Base-by-base conservation (phyloP, 2,797 vertebrate species). In the Trichosurus vulpecula region DNA sequence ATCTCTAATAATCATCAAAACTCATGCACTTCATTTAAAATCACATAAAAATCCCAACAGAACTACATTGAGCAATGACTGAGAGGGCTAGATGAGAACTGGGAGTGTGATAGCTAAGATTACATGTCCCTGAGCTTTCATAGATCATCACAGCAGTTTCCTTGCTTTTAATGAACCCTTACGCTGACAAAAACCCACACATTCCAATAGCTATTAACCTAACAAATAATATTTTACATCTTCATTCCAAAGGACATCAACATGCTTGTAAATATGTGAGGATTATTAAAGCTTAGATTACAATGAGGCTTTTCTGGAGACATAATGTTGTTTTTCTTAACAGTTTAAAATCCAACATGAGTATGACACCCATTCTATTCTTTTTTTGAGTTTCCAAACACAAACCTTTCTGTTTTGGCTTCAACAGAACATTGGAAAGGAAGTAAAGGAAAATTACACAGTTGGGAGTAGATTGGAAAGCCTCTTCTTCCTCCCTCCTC, bases 21-120 rank as follows among this genome's bases (percentile, higher is more conserved):
- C 55, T 29, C 90, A 51, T 91, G 27, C 58, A 87, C 90, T 91
- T 93, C 90, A 92, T 96, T 95, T 94, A 94, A 90, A 96, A 93
- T 90, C 90, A 54, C 10, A 91, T 12, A 93, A 96, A 53, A 57
- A n/a, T 58, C 87, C 53, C 35, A 35, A 52, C 56, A 94, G 92
- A 94, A 93, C 47, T 87, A 27, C 94, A 92, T 55, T 87, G 94
- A 95, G 41, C 9, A 57, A 52, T 91, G 29, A 14, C n/a, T 92
- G 52, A 92, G 54, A 93, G 66, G 53, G 31, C 47, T 58, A n/a
- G 52, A 93, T 56, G 10, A 95, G 6, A 31, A n/a, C 52, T 52
- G 52, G 92, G 55, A 74, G 31, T 94, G 9, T 22, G 93, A 52
- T 61, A 87, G 47, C 27, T 96, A 74, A 94, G 94, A 95, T 95